Evolutionary conservation across 2,888 invertebrate genomes (phyloP).

Genomic region (Drosophila ezoana): DNA sequence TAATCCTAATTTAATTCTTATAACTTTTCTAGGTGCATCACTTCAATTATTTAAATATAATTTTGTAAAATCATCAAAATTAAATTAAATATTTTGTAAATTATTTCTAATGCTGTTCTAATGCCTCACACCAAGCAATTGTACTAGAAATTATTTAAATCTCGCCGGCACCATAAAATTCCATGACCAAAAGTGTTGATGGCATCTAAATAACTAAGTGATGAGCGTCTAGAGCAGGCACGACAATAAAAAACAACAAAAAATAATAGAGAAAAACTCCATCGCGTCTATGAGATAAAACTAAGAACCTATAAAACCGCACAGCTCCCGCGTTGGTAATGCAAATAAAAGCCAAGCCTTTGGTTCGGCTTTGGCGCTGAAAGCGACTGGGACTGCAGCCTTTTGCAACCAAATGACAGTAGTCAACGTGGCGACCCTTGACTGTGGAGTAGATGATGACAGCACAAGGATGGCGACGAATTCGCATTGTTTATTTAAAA

Average conservation of each 20-base stretch:
- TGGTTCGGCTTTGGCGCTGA: constrained; percentile 10
- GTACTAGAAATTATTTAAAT: constrained; percentile 15
- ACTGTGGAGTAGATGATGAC: constrained; percentile 46
- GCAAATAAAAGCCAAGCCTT: constrained; percentile 58
- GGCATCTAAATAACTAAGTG: constrained; percentile 52
- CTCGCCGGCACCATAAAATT: constrained; percentile 28
- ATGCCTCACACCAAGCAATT: neutral
- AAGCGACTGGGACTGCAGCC: constrained; percentile 36
- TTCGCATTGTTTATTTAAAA: constrained; percentile 73
- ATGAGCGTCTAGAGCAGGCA: constrained; percentile 29
- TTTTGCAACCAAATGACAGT: constrained; percentile 45
- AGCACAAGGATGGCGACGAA: constrained; percentile 49
- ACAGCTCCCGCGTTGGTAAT: constrained; percentile 57
- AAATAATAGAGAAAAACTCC: constrained; percentile 12
- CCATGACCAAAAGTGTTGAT: constrained; percentile 49
- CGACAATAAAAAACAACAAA: constrained; percentile 25
- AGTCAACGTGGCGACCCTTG: constrained; percentile 57
- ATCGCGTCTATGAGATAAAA: constrained; percentile 62
- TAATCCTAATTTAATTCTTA: too few species aligned
- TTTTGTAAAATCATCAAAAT: too few species aligned
- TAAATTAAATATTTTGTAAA: neutral
- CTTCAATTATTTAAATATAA: too few species aligned
- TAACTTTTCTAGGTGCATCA: too few species aligned
- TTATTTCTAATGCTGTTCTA: neutral
- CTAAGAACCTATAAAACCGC: constrained; percentile 65